Conservation (phyloP, 2,888 invertebrate genomes). For the Acleris emargana region DNA sequence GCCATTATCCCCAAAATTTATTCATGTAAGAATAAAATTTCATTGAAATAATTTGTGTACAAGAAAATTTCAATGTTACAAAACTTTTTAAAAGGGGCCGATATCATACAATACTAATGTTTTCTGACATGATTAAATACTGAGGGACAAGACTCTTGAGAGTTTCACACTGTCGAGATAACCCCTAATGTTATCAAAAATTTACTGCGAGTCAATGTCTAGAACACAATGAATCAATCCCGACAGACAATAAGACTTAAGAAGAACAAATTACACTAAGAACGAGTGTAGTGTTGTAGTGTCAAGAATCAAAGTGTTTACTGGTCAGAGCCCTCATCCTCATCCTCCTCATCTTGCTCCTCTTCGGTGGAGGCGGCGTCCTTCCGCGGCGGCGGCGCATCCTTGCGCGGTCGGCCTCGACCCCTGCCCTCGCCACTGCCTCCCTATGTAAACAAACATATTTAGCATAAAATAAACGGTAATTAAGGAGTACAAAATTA, state of each 20-base stretch:
- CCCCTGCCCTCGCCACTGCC: conserved; percentile 72
- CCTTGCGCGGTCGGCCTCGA: conserved; percentile 78
- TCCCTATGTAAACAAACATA: conserved; percentile 50
- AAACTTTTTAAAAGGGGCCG: conserved; percentile 44
- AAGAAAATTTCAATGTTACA: conserved; percentile 45
- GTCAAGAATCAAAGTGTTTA: conserved; percentile 64
- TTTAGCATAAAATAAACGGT: no score
- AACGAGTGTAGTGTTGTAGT: conserved; percentile 58
- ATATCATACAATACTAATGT: conserved; percentile 52
- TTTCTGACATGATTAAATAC: conserved; percentile 71
- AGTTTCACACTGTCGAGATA: conserved; percentile 74
- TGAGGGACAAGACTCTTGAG: conserved; percentile 68
- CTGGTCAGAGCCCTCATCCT: conserved; percentile 79
- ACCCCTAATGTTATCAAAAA: conserved; percentile 56
- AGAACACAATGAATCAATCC: conserved; percentile 52
- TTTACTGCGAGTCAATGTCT: conserved; percentile 39
- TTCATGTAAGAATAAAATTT: conserved; percentile 61
- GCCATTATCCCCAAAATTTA: conserved; percentile 71
- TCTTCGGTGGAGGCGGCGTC: conserved; percentile 78
- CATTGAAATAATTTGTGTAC: conserved; percentile 56
- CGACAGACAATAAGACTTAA: conserved; percentile 63
- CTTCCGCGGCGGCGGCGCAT: conserved; percentile 76
- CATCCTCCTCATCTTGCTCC: conserved; percentile 79
- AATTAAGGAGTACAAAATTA: no score
- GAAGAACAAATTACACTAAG: conserved; percentile 79